Base-by-base conservation (phyloP, 2,113 vertebrate genomes). In the Piprites chloris region DNA sequence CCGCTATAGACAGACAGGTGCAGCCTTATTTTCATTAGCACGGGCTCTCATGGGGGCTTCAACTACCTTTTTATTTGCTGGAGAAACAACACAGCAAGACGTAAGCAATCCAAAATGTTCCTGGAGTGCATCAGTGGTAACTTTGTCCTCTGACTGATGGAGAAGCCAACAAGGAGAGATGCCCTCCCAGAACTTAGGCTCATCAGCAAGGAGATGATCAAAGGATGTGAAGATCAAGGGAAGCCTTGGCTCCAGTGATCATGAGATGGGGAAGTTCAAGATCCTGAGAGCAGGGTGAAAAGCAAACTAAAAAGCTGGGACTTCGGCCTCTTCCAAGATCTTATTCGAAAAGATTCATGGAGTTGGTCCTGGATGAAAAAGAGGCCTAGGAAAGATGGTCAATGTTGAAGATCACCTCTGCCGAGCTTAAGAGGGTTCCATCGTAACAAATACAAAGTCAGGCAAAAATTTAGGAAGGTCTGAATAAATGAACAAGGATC, bases 11-110 rank as follows among this genome's bases (percentile, higher is more conserved):
- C 14, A 24, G 15, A n/a, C 12, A 78, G 13, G 53, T 72, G 8
- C 12, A 78, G 13, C 3, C 26, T 52, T 28, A 26, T 32, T 62
- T 94, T 83, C 42, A 26, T 6, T 56, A n/a, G 28, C 8, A 22
- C 1, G 46, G 26, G 11, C 30, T 16, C 3, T 63, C 19, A 6
- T 18, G 6, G 1, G 6, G 5, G 12, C 9, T 67, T 72, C 5
- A 47, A 15, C 6, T 22, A 56, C 13, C 3, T 6, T 7, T 9
- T 2, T 35, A 32, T 11, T 24, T 62, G 27, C 12, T 59, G 39
- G 27, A 75, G 44, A 59, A 79, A 53, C 14, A 88, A 11, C 12
- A 47, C 7, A 88, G 14, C 17, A 53, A 37, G 32, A 42, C 14
- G 39, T 21, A 42, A 69, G 8, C 22, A 65, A 59, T 55, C 30